Percentiles rank a stretch among this genome's conserved stretches.
These are phyloP conservation scores for Girardinus metallicus DNA, from an alignment of 2,797 vertebrate species.

Conservation along the genomic window DNA sequence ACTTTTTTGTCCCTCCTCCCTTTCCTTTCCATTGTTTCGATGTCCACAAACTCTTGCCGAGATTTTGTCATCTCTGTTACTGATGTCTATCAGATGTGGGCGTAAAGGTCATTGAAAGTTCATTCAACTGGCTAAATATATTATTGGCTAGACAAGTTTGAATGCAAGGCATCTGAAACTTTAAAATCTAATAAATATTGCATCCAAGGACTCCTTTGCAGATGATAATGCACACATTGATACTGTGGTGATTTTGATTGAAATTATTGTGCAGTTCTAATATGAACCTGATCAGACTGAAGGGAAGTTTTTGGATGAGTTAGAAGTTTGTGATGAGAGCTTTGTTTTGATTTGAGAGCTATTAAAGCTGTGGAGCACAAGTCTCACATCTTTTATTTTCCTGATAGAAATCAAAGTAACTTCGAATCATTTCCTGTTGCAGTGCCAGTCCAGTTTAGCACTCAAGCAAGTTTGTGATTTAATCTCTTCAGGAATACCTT, in stretches of 20 bases:
- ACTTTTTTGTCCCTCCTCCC: neutral
- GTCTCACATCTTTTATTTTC: conserved; percentile 36
- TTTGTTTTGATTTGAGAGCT: neutral
- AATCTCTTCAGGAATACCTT: neutral
- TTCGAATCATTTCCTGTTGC: conserved; percentile 63
- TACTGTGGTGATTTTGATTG: neutral
- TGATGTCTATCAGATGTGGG: neutral
- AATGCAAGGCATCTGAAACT: neutral
- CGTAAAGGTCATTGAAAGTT: neutral
- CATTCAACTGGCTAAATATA: neutral
- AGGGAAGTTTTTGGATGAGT: neutral
- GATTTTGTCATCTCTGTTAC: neutral
- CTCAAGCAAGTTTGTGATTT: conserved; percentile 9
- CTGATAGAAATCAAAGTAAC: conserved; percentile 45
- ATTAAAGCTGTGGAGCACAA: conserved; percentile 28
- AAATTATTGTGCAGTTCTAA: neutral
- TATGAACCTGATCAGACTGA: too few relatives aligned
- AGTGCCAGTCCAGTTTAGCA: conserved; percentile 18
- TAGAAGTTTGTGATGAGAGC: neutral
- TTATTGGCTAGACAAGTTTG: neutral
- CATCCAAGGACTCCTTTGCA: neutral
- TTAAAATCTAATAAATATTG: neutral
- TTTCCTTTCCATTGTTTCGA: neutral
- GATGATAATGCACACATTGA: neutral
- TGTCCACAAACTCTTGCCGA: neutral